phyloP scores from a whole-genome alignment of 2,113 vertebrate genomes.

The Microcebus griseorufus region DNA sequence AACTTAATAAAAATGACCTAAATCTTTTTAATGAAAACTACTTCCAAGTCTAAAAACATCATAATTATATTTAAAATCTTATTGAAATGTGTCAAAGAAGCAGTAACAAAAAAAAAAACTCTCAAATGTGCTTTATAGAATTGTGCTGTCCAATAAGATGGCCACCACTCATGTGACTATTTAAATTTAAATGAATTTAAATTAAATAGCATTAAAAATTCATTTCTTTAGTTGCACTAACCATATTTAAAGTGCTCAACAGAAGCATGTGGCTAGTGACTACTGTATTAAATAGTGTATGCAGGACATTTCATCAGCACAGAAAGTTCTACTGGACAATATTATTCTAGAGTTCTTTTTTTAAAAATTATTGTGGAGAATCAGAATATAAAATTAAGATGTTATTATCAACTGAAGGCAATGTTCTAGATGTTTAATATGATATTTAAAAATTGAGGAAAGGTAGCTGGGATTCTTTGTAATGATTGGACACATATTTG shows the following conservation, averaged over 20 bases:
- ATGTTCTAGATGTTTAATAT: not conserved
- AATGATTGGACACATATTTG: not conserved
- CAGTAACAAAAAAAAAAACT: not conserved
- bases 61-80: not conserved
- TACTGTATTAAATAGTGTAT: not conserved
- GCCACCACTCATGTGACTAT: not conserved
- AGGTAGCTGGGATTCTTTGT: not conserved
- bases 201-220: not conserved
- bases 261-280: not conserved
- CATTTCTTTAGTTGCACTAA: not conserved
- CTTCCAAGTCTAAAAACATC: not conserved
- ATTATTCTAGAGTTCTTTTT: not conserved
- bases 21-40: not conserved
- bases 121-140: not conserved
- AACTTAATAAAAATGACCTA: not conserved
- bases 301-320: not conserved
- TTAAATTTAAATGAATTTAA: not conserved
- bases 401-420: not conserved
- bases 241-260: not conserved
- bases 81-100: not conserved
- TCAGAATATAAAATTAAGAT: not conserved
- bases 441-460: not conserved
- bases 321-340: not conserved
- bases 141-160: not conserved
- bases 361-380: not conserved